phyloP scores from a whole-genome alignment of 2,888 invertebrate species.

The Clunio marinus region DNA sequence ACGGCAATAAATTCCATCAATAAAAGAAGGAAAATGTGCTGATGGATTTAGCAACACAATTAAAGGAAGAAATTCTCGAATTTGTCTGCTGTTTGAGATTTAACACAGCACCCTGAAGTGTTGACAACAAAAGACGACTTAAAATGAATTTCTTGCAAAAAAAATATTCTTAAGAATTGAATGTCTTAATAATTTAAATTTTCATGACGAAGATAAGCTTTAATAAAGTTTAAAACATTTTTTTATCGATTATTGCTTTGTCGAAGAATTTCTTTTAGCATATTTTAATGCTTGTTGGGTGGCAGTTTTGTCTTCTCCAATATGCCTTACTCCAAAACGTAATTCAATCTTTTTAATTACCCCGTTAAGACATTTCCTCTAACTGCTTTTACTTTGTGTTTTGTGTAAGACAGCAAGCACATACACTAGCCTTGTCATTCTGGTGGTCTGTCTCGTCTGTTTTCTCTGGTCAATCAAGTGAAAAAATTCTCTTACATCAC shows the following conservation, averaged over 20 bases:
- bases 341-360: constrained; percentile 34
- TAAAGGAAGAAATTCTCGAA: constrained; percentile 20
- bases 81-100: constrained; percentile 4
- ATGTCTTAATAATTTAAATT: background rate
- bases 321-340: background rate
- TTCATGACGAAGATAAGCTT: no score
- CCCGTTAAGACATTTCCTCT: constrained; percentile 28
- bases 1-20: constrained; percentile 25
- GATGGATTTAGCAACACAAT: constrained; percentile 12
- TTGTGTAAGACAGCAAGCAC: no score
- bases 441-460: constrained; percentile 38
- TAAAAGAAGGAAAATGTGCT: background rate
- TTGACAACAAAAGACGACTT: background rate
- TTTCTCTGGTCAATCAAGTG: constrained; percentile 18
- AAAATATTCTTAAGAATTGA: background rate
- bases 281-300: constrained; percentile 10
- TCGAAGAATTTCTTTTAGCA: background rate
- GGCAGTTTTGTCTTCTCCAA: background rate
- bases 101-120: constrained; percentile 15
- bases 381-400: background rate
- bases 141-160: constrained; percentile 22
- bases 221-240: background rate
- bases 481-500: constrained; percentile 38
- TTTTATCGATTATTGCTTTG: constrained; percentile 10
- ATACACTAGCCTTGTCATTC: constrained; percentile 17